Percentiles rank a stretch among this genome's conserved stretches.
These are phyloP conservation scores for Rhinolophus ferrumequinum DNA, from an alignment of 2,113 vertebrate species.

Conservation along the genomic window DNA sequence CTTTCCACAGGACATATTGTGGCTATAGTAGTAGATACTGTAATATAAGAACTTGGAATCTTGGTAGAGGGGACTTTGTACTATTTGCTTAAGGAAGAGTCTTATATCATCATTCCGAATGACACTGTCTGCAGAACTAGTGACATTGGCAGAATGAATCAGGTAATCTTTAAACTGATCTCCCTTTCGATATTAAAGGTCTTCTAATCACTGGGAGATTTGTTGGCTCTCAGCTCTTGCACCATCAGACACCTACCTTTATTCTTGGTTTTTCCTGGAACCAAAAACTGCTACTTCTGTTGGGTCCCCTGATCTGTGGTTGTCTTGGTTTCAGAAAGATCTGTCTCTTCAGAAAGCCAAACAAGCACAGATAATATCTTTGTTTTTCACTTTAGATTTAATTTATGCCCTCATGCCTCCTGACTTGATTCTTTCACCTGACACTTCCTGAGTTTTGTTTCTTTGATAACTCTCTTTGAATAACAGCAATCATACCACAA, in stretches of 20 bases:
- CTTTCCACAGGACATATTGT: background rate
- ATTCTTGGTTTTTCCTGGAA: constrained; percentile 29
- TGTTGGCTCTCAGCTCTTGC: constrained; percentile 19
- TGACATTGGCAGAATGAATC: constrained; percentile 8
- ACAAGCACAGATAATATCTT: background rate
- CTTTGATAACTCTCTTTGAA: constrained; percentile 20
- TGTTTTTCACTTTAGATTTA: background rate
- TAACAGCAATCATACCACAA: constrained; percentile 1
- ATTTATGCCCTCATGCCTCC: background rate
- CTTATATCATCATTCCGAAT: constrained; percentile 16
- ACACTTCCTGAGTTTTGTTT: constrained; percentile 47
- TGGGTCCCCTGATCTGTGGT: background rate
- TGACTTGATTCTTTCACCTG: background rate
- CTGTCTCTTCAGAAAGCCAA: background rate
- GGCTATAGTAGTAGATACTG: background rate
- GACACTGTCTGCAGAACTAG: background rate
- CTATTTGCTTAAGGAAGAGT: background rate
- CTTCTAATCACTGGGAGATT: constrained; percentile 44
- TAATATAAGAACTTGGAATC: background rate
- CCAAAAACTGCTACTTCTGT: constrained; percentile 3
- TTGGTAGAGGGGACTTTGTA: constrained; percentile 20
- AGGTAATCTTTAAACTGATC: constrained; percentile 25
- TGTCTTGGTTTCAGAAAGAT: constrained; percentile 35
- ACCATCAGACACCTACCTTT: background rate
- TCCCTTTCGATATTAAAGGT: constrained; percentile 1